A percentile compares a stretch with the other conserved stretches of the same genome.
These are phyloP conservation scores for Cryptocephalus moraei DNA, from an alignment of 2,888 invertebrate species.

Conservation along the genomic window DNA sequence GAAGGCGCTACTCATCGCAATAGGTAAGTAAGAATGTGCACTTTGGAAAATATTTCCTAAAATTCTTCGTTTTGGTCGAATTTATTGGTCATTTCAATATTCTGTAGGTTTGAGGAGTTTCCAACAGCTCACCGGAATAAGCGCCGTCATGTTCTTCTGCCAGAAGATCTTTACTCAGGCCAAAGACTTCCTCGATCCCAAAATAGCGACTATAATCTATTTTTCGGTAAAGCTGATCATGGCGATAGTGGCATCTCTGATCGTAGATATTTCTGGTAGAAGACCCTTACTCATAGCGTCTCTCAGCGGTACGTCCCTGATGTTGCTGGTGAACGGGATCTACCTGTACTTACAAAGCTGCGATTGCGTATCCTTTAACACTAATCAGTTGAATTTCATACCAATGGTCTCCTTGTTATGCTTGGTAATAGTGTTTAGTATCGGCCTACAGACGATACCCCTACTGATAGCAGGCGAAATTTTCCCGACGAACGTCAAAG, in stretches of 20 bases:
- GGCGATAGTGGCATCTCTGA: constrained; percentile 42
- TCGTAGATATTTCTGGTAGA: constrained; percentile 48
- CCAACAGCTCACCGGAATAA: constrained; percentile 49
- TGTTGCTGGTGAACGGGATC: constrained; percentile 34
- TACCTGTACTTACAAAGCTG: constrained; percentile 39
- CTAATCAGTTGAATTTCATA: constrained; percentile 23
- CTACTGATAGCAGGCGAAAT: constrained; percentile 44
- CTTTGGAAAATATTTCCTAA: too few species aligned
- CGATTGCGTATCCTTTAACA: constrained; percentile 28
- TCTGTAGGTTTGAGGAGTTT: constrained; percentile 46
- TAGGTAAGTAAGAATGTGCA: constrained; percentile 26
- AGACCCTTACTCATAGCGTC: constrained; percentile 43
- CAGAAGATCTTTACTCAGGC: constrained; percentile 40
- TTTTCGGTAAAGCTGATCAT: constrained; percentile 47
- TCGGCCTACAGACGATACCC: constrained; percentile 44
- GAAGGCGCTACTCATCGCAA: constrained; percentile 51
- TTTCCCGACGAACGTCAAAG: constrained; percentile 46
- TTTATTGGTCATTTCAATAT: too few species aligned
- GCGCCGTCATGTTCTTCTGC: constrained; percentile 51
- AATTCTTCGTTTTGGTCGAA: too few species aligned
- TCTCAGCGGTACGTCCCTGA: constrained; percentile 36
- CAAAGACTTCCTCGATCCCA: constrained; percentile 34
- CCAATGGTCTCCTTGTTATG: constrained; percentile 36
- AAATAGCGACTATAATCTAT: constrained; percentile 26
- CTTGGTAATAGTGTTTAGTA: constrained; percentile 41